A percentile compares a stretch with the other conserved stretches of the same genome.
Conservation (phyloP, 2,888 invertebrate genomes). For the Ormyrus nitidulus region DNA sequence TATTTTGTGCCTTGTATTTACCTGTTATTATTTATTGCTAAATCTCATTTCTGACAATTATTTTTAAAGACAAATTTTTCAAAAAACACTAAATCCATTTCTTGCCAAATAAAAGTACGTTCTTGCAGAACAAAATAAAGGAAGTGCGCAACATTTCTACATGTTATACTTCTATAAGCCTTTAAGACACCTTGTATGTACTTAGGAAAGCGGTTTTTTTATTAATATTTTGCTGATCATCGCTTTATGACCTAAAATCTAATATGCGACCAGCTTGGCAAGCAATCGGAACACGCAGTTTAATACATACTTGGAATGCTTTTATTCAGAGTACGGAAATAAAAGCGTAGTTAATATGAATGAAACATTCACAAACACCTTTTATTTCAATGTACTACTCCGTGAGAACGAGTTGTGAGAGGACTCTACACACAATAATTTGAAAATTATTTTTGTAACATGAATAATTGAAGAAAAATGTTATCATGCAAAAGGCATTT, state of each 20-base stretch:
- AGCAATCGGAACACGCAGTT: constrained; percentile 50
- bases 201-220: constrained; percentile 38
- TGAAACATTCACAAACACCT: constrained; percentile 42
- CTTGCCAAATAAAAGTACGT: constrained; percentile 34
- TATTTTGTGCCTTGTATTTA: too few relatives aligned
- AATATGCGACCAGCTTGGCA: constrained; percentile 54
- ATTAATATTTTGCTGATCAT: constrained; percentile 49
- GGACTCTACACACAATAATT: too few relatives aligned
- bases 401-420: too few relatives aligned
- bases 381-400: background rate
- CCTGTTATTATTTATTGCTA: too few relatives aligned
- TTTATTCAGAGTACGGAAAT: constrained; percentile 54
- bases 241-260: constrained; percentile 34
- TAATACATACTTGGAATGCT: constrained; percentile 57
- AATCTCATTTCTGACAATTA: too few relatives aligned
- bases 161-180: constrained; percentile 49
- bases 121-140: constrained; percentile 32
- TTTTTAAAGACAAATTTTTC: too few relatives aligned
- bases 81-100: constrained; percentile 17
- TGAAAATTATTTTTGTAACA: too few relatives aligned
- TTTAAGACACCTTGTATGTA: constrained; percentile 52
- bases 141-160: constrained; percentile 48
- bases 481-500: too few relatives aligned
- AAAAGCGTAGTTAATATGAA: constrained; percentile 51
- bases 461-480: too few relatives aligned